These are phyloP conservation scores for Muraenolepis orangiensis DNA, from an alignment of 2,797 vertebrate species.

Conservation along the genomic window DNA sequence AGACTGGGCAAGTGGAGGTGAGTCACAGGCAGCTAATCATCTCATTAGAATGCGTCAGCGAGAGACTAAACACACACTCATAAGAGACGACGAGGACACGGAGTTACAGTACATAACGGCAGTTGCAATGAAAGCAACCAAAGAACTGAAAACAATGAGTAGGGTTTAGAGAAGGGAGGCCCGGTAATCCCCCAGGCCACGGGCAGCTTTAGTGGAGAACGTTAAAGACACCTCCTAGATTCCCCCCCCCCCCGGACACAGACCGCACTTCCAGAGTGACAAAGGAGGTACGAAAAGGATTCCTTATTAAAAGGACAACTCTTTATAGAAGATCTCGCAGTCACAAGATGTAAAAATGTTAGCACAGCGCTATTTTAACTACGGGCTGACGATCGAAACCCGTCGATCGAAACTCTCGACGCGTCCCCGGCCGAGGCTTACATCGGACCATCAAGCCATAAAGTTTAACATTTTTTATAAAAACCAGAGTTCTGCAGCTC, in stretches of 20 bases:
- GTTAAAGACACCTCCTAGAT: not conserved
- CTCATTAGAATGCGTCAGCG: conserved; percentile 12
- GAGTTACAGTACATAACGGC: conserved; percentile 16
- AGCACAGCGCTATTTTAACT: not conserved
- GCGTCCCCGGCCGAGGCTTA: no score
- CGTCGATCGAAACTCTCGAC: no score
- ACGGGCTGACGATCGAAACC: no score
- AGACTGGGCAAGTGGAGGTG: conserved; percentile 52
- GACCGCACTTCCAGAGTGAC: not conserved
- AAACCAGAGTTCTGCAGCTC: no score
- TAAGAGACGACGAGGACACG: conserved; percentile 5
- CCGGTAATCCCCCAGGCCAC: conserved; percentile 28
- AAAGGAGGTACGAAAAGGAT: not conserved
- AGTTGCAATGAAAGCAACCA: not conserved
- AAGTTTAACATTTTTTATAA: no score
- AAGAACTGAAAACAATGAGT: not conserved
- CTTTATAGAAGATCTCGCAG: no score
- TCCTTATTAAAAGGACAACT: no score
- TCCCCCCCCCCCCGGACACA: not conserved
- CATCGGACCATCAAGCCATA: no score
- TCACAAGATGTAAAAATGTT: no score
- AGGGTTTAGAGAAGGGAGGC: conserved; percentile 12
- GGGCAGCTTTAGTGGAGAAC: conserved; percentile 22
- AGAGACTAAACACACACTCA: not conserved
- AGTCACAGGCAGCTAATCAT: conserved; percentile 39